Evolutionary conservation across 2,888 invertebrate genomes (phyloP).

Genomic region (Synanthedon formicaeformis): DNA sequence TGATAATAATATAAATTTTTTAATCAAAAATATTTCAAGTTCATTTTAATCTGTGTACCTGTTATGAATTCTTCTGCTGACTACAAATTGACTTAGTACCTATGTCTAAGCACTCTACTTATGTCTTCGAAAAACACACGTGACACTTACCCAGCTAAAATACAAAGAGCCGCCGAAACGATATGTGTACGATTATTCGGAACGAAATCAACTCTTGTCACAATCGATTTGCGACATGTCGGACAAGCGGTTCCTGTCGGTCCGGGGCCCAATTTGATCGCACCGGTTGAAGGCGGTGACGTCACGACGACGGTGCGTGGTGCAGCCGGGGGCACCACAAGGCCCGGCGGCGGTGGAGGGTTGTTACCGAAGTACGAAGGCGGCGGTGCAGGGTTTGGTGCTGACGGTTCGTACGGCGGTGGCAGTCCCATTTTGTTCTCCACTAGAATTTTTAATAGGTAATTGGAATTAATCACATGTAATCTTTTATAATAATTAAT

Average conservation of each 20-base stretch:
- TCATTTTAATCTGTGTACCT: too few species aligned
- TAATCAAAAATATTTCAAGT: too few species aligned
- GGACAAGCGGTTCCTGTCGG: slow-evolving; percentile 51
- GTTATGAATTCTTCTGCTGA: too few species aligned
- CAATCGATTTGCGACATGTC: slow-evolving; percentile 48
- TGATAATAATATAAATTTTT: too few species aligned
- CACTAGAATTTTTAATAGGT: slow-evolving; percentile 35
- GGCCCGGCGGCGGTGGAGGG: slow-evolving; percentile 45
- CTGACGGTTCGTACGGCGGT: slow-evolving; percentile 51
- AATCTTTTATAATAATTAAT: too few species aligned
- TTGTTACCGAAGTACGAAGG: slow-evolving; percentile 57
- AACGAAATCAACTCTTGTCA: slow-evolving; percentile 54
- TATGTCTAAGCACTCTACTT: too few species aligned
- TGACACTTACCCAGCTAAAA: slow-evolving; percentile 48
- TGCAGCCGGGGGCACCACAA: slow-evolving; percentile 27
- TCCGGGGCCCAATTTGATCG: slow-evolving; percentile 47
- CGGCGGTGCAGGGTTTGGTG: slow-evolving; percentile 48
- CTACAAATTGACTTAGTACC: too few species aligned
- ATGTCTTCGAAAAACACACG: too few species aligned
- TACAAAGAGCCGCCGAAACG: slow-evolving; percentile 53
- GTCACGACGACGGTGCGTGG: slow-evolving; percentile 51
- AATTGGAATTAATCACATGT: too few species aligned
- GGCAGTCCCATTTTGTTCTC: slow-evolving; percentile 64
- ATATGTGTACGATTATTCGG: slow-evolving; percentile 60
- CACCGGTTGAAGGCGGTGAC: slow-evolving; percentile 15